phyloP scores from a whole-genome alignment of 2,888 invertebrate genomes.

The Ochlodes sylvanus region DNA sequence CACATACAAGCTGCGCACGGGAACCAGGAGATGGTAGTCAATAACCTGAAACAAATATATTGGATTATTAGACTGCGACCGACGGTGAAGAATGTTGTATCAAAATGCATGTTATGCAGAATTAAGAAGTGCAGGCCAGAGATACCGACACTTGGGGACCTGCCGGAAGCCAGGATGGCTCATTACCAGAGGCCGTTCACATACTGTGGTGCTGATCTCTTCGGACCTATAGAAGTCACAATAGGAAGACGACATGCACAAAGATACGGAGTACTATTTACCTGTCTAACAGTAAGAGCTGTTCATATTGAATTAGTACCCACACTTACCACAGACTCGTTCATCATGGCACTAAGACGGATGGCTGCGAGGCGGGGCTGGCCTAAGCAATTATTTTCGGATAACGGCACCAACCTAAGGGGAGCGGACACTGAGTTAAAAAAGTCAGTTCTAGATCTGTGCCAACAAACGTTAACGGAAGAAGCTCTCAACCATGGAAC shows the following conservation, averaged over 20 bases:
- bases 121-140: constrained; percentile 39
- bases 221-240: constrained; percentile 46
- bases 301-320: constrained; percentile 41
- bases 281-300: constrained; percentile 45
- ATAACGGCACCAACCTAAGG: constrained; percentile 44
- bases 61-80: constrained; percentile 30
- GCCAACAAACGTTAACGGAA: not conserved
- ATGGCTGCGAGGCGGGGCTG: constrained; percentile 44
- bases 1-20: constrained; percentile 8
- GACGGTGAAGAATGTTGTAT: constrained; percentile 41
- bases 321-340: constrained; percentile 13
- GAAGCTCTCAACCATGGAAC: constrained; percentile 2
- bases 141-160: constrained; percentile 45
- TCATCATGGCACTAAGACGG: constrained; percentile 35
- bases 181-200: constrained; percentile 46
- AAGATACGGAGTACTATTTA: constrained; percentile 46
- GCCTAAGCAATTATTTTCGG: constrained; percentile 40
- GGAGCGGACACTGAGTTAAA: constrained; percentile 39
- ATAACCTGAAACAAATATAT: constrained; percentile 18
- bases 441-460: not conserved
- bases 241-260: constrained; percentile 42
- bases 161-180: constrained; percentile 44
- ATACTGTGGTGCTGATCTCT: constrained; percentile 44
- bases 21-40: constrained; percentile 9
- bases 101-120: constrained; percentile 43